Evolutionary conservation across 2,113 vertebrate genomes (phyloP), one percentile per base, ranked within the genome.

Genomic region (Oryzias celebensis): DNA sequence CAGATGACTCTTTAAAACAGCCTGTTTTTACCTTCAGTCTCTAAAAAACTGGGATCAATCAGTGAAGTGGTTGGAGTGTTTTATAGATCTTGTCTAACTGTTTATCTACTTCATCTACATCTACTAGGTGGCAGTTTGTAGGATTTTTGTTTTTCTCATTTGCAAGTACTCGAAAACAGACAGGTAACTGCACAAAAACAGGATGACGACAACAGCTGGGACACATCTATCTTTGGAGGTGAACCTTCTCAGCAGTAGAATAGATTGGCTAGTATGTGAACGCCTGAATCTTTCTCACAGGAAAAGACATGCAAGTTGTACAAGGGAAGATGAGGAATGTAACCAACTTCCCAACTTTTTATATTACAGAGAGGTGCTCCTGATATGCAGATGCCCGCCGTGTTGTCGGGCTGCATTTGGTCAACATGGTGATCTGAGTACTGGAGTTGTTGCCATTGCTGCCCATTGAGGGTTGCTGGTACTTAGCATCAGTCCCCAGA

Each of bases 381-480:
- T 94, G 94, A 84, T 93, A 94, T 36, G 86, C 71, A 17, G 95
- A 98, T 13, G 91, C 90, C 28, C 94, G 92, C 17, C 88, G 91
- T 0, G 92, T 91, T 15, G 90, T 85, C 0, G 97, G 97, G 60
- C 96, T 99, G 88, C 90, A 91, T 57, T 94, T 97, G 63, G 94
- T 94, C 78, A 96, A 82, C 94, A 98, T 93, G 68, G 95, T 96
- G 77, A 98, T 96, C 88, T 99, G 97, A 3, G 97, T 98, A 90
- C 94, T 96, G 88, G 93, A 95, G 76, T 96, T 98, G 84, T 93
- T 94, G 17, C 95, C 94, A 0, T 93, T 98, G 91, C 95, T 98
- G 78, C 92, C 94, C 14, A 92, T 87, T 4, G 93, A 95, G 0
- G 95, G 94, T 63, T 96, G 93, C 62, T 96, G 95, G 73, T 96